These are phyloP conservation scores for Agrenia bidenticulata DNA, from an alignment of 2,888 invertebrate species.

Conservation along the genomic window DNA sequence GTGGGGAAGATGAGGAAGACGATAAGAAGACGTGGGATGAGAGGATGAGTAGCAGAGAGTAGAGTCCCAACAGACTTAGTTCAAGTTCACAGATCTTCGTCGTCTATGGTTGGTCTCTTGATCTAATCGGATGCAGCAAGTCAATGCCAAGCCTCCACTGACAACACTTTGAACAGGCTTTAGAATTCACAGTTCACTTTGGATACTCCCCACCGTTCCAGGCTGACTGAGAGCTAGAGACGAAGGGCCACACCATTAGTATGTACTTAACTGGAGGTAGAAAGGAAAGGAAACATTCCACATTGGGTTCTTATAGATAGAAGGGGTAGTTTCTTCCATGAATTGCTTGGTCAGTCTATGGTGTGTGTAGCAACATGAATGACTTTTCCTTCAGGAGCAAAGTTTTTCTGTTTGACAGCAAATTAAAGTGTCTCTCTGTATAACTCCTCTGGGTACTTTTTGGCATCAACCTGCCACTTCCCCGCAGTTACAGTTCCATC, in stretches of 20 bases:
- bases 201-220: no score
- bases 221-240: no score
- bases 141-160: no score
- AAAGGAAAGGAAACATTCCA: no score
- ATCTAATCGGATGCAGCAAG: not conserved
- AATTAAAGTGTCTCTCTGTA: slow-evolving; percentile 45
- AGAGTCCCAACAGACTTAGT: no score
- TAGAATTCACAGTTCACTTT: no score
- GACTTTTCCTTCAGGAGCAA: slow-evolving; percentile 15
- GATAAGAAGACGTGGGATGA: not conserved
- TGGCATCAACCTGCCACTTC: slow-evolving; percentile 51
- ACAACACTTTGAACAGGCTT: no score
- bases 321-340: slow-evolving; percentile 22
- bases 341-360: slow-evolving; percentile 23
- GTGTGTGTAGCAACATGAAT: slow-evolving; percentile 6
- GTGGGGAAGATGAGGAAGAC: not conserved
- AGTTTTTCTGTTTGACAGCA: slow-evolving; percentile 45
- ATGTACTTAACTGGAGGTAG: no score
- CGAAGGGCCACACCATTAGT: no score
- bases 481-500: slow-evolving; percentile 45
- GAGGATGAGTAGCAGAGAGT: not conserved
- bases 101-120: not conserved
- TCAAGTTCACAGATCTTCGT: no score
- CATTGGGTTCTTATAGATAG: not conserved
- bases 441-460: slow-evolving; percentile 51